Evolutionary conservation across 2,888 invertebrate species (phyloP).

Genomic region (Achlya flavicornis): DNA sequence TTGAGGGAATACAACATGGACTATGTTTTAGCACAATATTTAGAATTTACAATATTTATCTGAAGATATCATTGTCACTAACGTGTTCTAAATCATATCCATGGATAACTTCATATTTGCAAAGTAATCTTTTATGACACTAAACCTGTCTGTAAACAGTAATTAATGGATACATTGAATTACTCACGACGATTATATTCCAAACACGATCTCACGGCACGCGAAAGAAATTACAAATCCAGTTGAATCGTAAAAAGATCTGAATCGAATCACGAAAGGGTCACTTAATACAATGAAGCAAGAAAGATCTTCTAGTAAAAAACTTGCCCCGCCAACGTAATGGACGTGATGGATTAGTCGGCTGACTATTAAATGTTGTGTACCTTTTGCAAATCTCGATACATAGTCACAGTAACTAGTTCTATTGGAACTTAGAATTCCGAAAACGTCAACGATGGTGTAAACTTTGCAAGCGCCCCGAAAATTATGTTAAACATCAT

Average conservation of each 20-base stretch:
- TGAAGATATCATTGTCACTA: neutral
- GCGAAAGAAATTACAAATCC: conserved; percentile 38
- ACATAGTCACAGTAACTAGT: neutral
- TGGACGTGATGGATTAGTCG: conserved; percentile 27
- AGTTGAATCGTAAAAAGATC: conserved; percentile 43
- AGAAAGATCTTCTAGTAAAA: conserved; percentile 36
- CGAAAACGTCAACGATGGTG: neutral
- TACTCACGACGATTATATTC: conserved; percentile 25
- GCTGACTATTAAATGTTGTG: conserved; percentile 1
- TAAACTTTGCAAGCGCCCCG: neutral
- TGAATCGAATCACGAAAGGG: conserved; percentile 41
- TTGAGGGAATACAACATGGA: neutral
- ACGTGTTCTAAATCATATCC: neutral
- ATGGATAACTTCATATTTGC: neutral
- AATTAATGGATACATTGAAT: conserved; percentile 40
- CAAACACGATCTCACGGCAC: conserved; percentile 32
- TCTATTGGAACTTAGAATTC: neutral
- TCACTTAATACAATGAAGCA: conserved; percentile 42
- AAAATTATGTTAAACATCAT: neutral
- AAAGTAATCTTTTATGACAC: conserved; percentile 20
- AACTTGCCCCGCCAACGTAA: conserved; percentile 16
- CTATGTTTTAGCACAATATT: too few species aligned
- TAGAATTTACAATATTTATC: too few species aligned
- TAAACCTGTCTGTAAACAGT: conserved; percentile 26
- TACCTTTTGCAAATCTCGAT: neutral